Conservation (phyloP, 2,797 vertebrate genomes). For the Cuniculus paca region DNA sequence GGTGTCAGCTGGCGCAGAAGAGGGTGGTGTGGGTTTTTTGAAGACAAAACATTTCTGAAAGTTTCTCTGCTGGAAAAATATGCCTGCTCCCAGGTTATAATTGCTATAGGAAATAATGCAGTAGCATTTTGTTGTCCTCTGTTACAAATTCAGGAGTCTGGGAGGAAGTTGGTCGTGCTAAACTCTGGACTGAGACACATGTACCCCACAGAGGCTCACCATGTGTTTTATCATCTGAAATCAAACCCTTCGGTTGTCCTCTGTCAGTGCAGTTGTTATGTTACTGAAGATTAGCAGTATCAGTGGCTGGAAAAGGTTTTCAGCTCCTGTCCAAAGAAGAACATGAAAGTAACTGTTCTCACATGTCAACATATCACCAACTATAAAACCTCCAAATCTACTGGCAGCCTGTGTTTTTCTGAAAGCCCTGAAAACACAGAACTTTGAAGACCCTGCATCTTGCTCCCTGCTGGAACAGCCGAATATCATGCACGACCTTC, state of each 20-base stretch:
- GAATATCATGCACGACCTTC: slow-evolving; percentile 94
- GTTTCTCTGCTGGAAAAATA: no score
- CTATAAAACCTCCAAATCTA: slow-evolving; percentile 93
- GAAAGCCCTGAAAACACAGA: slow-evolving; percentile 92
- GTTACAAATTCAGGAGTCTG: no score
- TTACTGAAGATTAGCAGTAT: slow-evolving; percentile 97
- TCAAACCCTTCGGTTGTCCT: slow-evolving; percentile 91
- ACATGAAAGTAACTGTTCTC: slow-evolving; percentile 92
- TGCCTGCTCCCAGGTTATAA: no score
- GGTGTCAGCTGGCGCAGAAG: no score
- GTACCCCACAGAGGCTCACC: no score
- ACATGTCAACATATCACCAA: slow-evolving; percentile 93
- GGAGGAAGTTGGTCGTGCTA: no score
- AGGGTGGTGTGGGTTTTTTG: no score
- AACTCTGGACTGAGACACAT: no score
- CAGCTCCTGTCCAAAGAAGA: slow-evolving; percentile 89
- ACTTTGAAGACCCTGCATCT: slow-evolving; percentile 85
- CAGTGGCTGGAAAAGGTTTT: slow-evolving; percentile 98
- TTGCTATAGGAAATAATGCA: no score
- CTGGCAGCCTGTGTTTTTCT: slow-evolving; percentile 93
- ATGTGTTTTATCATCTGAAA: slow-evolving; percentile 81
- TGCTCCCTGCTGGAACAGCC: slow-evolving; percentile 95
- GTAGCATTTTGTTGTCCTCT: no score
- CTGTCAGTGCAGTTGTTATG: slow-evolving; percentile 93
- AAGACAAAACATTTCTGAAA: no score